A percentile compares a stretch with the other conserved stretches of the same genome.
These are phyloP conservation scores for Pecten maximus DNA, from an alignment of 2,888 invertebrate genomes.

Conservation along the genomic window DNA sequence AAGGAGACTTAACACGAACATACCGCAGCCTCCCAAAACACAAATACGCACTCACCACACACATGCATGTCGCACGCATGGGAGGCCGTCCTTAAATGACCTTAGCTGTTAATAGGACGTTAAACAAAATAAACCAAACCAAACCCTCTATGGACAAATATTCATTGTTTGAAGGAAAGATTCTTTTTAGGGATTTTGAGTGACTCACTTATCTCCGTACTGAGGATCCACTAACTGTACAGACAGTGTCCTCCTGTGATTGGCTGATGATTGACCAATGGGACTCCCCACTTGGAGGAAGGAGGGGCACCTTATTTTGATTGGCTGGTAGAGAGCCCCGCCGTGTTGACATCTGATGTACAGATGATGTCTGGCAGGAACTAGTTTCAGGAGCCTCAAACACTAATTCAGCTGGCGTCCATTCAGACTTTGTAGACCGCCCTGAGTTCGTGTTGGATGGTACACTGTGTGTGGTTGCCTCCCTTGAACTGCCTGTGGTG, in stretches of 20 bases:
- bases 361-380: background rate
- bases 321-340: constrained; percentile 48
- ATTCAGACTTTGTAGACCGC: constrained; percentile 45
- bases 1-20: no score
- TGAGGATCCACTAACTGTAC: constrained; percentile 52
- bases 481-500: constrained; percentile 27
- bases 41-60: no score
- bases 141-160: no score
- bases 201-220: constrained; percentile 46
- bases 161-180: no score
- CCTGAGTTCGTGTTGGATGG: constrained; percentile 36
- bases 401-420: constrained; percentile 52
- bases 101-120: no score
- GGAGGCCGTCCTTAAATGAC: no score
- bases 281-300: constrained; percentile 39
- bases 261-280: constrained; percentile 13
- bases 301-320: constrained; percentile 28
- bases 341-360: constrained; percentile 44
- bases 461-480: constrained; percentile 35
- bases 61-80: no score
- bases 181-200: no score
- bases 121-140: no score
- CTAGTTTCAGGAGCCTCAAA: constrained; percentile 40
- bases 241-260: constrained; percentile 52
- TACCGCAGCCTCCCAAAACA: no score